Percentiles rank a stretch among this genome's conserved stretches.
Conservation (phyloP, 2,888 invertebrate genomes). For the Petrolisthes cinctipes region DNA sequence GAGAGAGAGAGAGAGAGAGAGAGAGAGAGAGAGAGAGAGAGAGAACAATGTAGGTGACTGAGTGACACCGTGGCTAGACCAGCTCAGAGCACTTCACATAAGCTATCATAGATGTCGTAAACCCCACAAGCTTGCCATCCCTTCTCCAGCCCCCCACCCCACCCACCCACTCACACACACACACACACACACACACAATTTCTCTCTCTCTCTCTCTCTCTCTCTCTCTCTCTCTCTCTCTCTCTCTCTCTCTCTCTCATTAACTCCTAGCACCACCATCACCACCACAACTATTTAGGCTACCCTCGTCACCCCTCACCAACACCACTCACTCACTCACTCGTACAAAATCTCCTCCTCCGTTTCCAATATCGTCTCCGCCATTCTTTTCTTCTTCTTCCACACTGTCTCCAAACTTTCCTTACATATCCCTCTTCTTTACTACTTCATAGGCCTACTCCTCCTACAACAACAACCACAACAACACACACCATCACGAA, state of each 20-base stretch:
- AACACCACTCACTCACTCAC: not conserved
- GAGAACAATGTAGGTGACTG: not conserved
- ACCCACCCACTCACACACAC: not conserved
- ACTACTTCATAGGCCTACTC: not conserved
- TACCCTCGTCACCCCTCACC: not conserved
- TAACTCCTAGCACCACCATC: not conserved
- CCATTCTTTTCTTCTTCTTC: not conserved
- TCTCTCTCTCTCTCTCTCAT: not conserved
- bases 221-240: constrained; percentile 3
- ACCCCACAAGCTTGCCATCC: no score
- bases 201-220: not conserved
- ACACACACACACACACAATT: not conserved
- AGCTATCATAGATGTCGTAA: not conserved
- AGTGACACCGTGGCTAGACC: not conserved
- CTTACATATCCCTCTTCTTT: not conserved
- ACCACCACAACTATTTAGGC: not conserved
- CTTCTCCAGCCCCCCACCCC: no score
- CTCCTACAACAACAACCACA: no score
- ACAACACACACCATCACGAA: no score
- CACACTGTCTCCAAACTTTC: not conserved
- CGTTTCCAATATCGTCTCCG: not conserved
- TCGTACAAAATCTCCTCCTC: not conserved
- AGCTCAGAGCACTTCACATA: not conserved
- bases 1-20: constrained; percentile 4
- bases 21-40: constrained; percentile 3